phyloP scores from a whole-genome alignment of 2,888 invertebrate species.

The Chaitophorus viminalis region DNA sequence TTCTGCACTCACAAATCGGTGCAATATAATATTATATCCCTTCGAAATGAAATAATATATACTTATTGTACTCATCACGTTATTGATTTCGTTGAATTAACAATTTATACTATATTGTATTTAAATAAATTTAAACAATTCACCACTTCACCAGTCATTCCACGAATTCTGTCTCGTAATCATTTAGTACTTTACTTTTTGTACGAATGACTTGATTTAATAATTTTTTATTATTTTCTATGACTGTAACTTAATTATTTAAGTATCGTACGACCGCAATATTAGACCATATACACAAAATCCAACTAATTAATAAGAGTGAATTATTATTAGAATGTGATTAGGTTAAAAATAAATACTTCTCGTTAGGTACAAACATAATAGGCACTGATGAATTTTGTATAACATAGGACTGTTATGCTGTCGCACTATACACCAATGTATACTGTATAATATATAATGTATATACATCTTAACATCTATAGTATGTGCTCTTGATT shows the following conservation, averaged over 20 bases:
- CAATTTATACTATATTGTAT: too few species aligned
- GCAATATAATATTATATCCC: too few species aligned
- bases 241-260: too few species aligned
- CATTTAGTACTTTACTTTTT: background rate
- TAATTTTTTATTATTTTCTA: too few species aligned
- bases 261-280: background rate
- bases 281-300: background rate
- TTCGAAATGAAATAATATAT: too few species aligned
- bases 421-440: background rate
- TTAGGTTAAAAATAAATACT: background rate
- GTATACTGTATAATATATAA: too few species aligned
- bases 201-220: background rate
- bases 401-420: background rate
- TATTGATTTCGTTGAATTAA: too few species aligned
- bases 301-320: background rate
- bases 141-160: too few species aligned
- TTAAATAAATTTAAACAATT: too few species aligned
- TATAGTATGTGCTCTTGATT: constrained; percentile 29
- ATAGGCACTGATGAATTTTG: constrained; percentile 13
- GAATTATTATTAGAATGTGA: constrained; percentile 2
- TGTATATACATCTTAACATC: too few species aligned
- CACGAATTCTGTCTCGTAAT: background rate
- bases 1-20: background rate
- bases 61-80: too few species aligned
- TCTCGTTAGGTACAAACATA: background rate